Percentiles rank a stretch among this genome's conserved stretches.
Conservation (phyloP, 2,113 vertebrate genomes). For the Terrapene triunguis region DNA sequence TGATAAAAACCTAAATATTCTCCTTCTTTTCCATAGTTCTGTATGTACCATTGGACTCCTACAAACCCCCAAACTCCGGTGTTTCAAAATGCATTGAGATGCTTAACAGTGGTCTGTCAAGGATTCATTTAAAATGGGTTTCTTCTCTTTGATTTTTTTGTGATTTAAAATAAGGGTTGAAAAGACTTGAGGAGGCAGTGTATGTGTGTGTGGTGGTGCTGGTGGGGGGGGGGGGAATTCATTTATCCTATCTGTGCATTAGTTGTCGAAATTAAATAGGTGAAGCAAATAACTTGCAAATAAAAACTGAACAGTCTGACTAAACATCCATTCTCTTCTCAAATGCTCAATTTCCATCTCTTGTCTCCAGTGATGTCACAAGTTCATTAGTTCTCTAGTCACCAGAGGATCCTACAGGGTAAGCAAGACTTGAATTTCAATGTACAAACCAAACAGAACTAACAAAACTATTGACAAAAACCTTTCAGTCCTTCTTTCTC, state of each 20-base stretch:
- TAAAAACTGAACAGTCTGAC: not conserved
- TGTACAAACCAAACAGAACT: not conserved
- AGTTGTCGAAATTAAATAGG: not conserved
- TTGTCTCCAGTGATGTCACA: not conserved
- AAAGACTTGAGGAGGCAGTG: not conserved
- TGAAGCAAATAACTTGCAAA: not conserved
- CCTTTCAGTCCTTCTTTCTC: not conserved
- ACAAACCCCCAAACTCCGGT: not conserved
- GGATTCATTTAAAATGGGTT: accelerated
- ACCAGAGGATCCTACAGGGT: not conserved
- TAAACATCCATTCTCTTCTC: not conserved
- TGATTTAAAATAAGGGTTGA: not conserved
- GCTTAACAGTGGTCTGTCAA: not conserved
- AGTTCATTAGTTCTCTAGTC: not conserved
- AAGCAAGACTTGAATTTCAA: not conserved
- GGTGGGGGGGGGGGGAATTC: no score
- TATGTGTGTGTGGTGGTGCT: no score
- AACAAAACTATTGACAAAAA: accelerated
- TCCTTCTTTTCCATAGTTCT: not conserved
- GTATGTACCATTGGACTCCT: accelerated
- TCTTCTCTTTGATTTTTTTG: not conserved
- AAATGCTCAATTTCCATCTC: accelerated
- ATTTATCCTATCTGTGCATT: not conserved
- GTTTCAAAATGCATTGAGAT: not conserved
- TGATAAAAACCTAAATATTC: not conserved